Conservation (phyloP, 2,797 vertebrate species). For the Poecilia gillii region DNA sequence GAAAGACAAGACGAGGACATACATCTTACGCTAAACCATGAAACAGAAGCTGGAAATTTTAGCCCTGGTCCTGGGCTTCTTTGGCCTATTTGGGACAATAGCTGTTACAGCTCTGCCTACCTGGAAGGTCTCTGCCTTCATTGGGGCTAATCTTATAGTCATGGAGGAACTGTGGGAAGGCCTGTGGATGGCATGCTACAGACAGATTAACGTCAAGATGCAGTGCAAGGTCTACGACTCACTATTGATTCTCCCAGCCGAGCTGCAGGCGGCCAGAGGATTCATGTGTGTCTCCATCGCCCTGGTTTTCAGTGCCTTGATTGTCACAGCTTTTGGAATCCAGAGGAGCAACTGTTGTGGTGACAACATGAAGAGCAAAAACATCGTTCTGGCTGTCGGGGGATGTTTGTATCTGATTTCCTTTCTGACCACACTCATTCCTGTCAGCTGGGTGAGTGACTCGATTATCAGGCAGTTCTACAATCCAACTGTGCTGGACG, state of each 20-base stretch:
- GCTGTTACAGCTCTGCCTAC: slow-evolving; percentile 84
- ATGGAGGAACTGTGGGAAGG: slow-evolving; percentile 89
- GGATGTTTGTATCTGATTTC: slow-evolving; percentile 82
- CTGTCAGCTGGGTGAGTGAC: slow-evolving; percentile 84
- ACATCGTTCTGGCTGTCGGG: slow-evolving; percentile 73
- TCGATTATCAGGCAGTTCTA: slow-evolving; percentile 83
- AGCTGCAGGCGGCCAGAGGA: slow-evolving; percentile 85
- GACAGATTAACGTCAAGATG: slow-evolving; percentile 84
- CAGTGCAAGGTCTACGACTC: slow-evolving; percentile 91
- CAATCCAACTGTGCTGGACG: slow-evolving; percentile 74
- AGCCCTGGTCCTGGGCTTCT: slow-evolving; percentile 80
- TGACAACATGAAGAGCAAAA: slow-evolving; percentile 76
- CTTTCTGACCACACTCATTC: slow-evolving; percentile 80
- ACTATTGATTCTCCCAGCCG: slow-evolving; percentile 78
- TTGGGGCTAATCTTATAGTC: slow-evolving; percentile 85
- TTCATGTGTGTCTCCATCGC: slow-evolving; percentile 84
- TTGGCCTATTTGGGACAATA: slow-evolving; percentile 81
- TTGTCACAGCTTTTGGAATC: slow-evolving; percentile 76
- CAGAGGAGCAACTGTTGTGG: slow-evolving; percentile 75
- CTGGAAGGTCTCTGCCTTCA: slow-evolving; percentile 90
- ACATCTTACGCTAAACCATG: slow-evolving; percentile 48
- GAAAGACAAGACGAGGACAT: slow-evolving; percentile 1
- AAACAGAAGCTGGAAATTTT: slow-evolving; percentile 74
- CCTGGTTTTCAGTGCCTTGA: slow-evolving; percentile 71
- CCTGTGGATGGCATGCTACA: slow-evolving; percentile 89